phyloP scores from a whole-genome alignment of 2,888 invertebrate genomes.

The Lissonota sp. region DNA sequence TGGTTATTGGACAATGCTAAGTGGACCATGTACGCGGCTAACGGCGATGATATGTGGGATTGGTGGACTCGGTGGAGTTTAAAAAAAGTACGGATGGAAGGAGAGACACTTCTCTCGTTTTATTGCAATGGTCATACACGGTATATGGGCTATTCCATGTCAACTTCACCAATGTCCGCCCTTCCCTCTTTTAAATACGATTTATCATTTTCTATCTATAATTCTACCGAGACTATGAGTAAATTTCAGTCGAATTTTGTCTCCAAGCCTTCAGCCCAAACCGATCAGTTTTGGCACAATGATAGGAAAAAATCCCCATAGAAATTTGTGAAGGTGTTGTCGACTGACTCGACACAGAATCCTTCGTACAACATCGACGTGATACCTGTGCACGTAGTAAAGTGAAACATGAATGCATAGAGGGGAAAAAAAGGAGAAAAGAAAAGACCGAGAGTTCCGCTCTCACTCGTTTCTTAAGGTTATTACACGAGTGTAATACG shows the following conservation, averaged over 20 bases:
- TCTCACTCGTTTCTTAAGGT: constrained; percentile 28
- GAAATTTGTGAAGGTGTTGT: no score
- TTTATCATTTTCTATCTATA: no score
- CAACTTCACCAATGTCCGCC: not conserved
- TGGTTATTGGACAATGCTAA: constrained; percentile 71
- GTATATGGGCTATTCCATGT: constrained; percentile 13
- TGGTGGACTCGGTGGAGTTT: constrained; percentile 22
- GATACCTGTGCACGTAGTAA: constrained; percentile 11
- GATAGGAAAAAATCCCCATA: no score
- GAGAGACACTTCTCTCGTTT: constrained; percentile 13
- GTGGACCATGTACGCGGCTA: constrained; percentile 65
- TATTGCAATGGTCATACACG: constrained; percentile 15
- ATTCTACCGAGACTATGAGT: no score
- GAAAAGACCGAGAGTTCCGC: constrained; percentile 23
- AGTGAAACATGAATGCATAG: constrained; percentile 3
- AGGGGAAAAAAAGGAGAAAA: constrained; percentile 33
- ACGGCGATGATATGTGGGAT: constrained; percentile 66
- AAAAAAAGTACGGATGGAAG: constrained; percentile 35
- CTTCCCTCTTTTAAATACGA: no score
- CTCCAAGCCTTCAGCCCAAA: no score
- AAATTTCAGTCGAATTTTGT: no score
- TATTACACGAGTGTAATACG: constrained; percentile 39
- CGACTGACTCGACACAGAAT: not conserved
- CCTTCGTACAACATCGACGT: no score
- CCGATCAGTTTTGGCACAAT: no score